Evolutionary conservation across 2,113 vertebrate genomes (phyloP).

Genomic region (Eira barbara): DNA sequence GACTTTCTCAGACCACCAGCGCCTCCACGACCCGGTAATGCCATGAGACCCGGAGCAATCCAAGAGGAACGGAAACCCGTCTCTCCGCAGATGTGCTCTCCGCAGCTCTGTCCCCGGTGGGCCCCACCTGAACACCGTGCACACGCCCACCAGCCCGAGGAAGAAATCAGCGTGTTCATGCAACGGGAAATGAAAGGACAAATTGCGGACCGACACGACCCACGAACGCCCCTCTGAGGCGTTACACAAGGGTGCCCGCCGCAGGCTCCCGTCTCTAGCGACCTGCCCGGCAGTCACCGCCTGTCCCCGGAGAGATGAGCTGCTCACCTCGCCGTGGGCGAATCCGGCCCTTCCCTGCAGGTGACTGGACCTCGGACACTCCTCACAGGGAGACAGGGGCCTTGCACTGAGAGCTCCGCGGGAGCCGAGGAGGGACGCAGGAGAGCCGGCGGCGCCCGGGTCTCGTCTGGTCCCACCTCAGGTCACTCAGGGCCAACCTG

Average conservation of each 20-base stretch:
- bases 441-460: neutral
- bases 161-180: fast-evolving
- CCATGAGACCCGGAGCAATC: neutral
- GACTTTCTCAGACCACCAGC: neutral
- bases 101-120: fast-evolving
- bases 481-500: neutral
- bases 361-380: too few species aligned
- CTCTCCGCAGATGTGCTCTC: too few species aligned
- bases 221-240: neutral
- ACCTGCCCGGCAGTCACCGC: neutral
- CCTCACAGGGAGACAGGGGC: neutral
- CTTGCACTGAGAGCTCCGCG: fast-evolving
- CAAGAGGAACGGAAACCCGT: fast-evolving
- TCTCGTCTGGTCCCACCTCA: neutral
- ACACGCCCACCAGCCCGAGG: neutral
- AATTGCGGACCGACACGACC: fast-evolving
- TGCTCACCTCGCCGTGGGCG: fast-evolving
- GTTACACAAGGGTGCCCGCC: fast-evolving
- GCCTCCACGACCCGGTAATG: neutral
- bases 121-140: neutral
- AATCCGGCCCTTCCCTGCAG: fast-evolving
- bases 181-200: neutral
- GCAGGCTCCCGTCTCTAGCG: fast-evolving
- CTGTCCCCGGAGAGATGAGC: neutral
- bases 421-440: neutral